phyloP scores from a whole-genome alignment of 2,888 invertebrate species.

The Drosophila setosimentum region DNA sequence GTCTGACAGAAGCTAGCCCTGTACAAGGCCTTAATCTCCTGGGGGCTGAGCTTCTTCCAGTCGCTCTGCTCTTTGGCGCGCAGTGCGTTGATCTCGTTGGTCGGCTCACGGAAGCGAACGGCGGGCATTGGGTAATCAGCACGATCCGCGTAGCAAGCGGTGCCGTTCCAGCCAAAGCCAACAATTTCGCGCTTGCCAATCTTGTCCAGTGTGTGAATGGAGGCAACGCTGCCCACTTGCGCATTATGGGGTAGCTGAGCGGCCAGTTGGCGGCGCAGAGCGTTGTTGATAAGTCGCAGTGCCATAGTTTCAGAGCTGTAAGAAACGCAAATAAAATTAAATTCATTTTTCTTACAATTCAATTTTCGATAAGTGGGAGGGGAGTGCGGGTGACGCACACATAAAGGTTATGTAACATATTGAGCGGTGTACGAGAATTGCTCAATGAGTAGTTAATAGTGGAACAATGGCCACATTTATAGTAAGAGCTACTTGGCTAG shows the following conservation, averaged over 20 bases:
- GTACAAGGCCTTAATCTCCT: slow-evolving; percentile 98
- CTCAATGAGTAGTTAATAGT: slow-evolving; percentile 13
- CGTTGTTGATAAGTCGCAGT: slow-evolving; percentile 79
- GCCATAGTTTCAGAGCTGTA: slow-evolving; percentile 75
- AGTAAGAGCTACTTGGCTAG: slow-evolving; percentile 3
- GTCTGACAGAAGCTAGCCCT: slow-evolving; percentile 97
- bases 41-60: slow-evolving; percentile 95
- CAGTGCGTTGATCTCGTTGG: slow-evolving; percentile 91
- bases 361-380: not conserved
- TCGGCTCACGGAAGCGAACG: slow-evolving; percentile 92
- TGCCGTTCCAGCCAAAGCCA: slow-evolving; percentile 94
- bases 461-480: not conserved
- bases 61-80: slow-evolving; percentile 98
- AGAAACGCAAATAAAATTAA: slow-evolving; percentile 6
- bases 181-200: slow-evolving; percentile 96
- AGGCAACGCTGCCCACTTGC: slow-evolving; percentile 81
- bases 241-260: slow-evolving; percentile 72
- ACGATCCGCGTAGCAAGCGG: slow-evolving; percentile 91
- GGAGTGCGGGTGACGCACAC: slow-evolving; percentile 42
- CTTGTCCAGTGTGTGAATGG: slow-evolving; percentile 83
- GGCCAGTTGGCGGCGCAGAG: slow-evolving; percentile 79
- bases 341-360: not conserved
- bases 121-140: slow-evolving; percentile 95
- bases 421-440: slow-evolving; percentile 28
- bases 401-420: slow-evolving; percentile 65